Conservation (phyloP, 64 coral and sea anemone genomes). For the Actinia tenebrosa region DNA sequence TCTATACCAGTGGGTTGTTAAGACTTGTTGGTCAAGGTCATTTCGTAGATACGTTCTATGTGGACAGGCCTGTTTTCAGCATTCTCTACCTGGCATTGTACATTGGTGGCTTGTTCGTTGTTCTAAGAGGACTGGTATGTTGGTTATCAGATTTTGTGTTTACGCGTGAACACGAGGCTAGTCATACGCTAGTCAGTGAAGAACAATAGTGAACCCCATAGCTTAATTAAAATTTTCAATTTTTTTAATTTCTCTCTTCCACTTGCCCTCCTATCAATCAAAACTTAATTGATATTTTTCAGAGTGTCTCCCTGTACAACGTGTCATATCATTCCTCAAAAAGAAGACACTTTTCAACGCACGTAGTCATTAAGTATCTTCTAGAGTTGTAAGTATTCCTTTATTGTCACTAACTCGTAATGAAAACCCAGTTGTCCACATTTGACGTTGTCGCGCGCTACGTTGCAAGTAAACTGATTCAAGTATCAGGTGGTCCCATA, state of each 20-base stretch:
- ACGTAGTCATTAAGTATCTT: background rate
- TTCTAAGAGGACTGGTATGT: constrained; percentile 38
- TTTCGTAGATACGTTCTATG: constrained; percentile 5
- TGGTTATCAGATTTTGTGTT: background rate
- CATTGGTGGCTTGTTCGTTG: constrained; percentile 18
- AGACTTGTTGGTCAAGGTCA: background rate
- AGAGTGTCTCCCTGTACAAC: background rate
- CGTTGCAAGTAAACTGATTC: background rate
- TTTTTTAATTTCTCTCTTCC: background rate
- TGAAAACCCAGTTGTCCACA: background rate
- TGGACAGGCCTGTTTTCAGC: constrained; percentile 8
- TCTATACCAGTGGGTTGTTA: constrained; percentile 27
- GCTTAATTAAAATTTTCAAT: too few relatives aligned
- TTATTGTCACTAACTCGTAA: background rate
- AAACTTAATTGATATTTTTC: background rate
- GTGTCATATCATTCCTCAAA: background rate
- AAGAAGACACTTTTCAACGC: background rate
- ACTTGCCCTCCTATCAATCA: background rate
- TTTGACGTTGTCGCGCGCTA: background rate
- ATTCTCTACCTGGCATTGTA: constrained; percentile 36
- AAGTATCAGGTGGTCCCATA: background rate
- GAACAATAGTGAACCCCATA: too few relatives aligned
- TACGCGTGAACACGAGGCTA: too few relatives aligned
- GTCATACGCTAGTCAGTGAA: too few relatives aligned
- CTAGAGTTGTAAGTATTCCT: background rate